phyloP scores from a whole-genome alignment of 2,797 vertebrate species.

The Oreochromis mossambicus region DNA sequence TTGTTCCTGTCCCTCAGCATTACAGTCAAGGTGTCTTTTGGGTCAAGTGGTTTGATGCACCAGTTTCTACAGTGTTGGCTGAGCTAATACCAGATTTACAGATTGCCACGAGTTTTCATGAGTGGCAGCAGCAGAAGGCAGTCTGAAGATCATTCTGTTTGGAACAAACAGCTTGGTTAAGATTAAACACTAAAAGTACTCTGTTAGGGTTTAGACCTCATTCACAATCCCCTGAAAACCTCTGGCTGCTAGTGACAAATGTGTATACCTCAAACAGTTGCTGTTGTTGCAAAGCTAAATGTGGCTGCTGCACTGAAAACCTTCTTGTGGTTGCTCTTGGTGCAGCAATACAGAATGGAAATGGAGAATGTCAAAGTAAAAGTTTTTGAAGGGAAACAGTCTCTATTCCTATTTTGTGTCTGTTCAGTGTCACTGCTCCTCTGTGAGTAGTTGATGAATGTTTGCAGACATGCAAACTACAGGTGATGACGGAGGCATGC shows the following conservation, averaged over 20 bases:
- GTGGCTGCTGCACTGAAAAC: background rate
- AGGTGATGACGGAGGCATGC: background rate
- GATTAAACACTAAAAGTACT: background rate
- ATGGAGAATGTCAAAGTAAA: background rate
- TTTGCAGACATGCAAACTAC: background rate
- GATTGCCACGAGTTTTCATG: background rate
- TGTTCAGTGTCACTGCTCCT: background rate
- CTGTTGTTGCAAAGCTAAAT: rapidly evolving
- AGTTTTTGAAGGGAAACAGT: background rate
- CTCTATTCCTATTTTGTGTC: rapidly evolving
- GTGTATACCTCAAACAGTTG: background rate
- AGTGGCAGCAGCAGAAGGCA: background rate
- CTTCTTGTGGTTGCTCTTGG: background rate
- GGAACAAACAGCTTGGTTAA: background rate
- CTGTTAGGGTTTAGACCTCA: background rate
- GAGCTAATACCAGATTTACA: background rate
- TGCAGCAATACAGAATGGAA: background rate
- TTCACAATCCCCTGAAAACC: background rate
- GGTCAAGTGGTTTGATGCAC: background rate
- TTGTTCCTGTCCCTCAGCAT: background rate
- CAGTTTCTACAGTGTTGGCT: background rate
- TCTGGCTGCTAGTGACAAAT: background rate
- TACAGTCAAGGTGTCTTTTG: background rate
- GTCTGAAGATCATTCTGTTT: background rate
- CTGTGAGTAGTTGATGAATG: background rate